A percentile compares a stretch with the other conserved stretches of the same genome.
Evolutionary conservation across 2,888 invertebrate species (phyloP).

Genomic region (Tetanocera ferruginea): DNA sequence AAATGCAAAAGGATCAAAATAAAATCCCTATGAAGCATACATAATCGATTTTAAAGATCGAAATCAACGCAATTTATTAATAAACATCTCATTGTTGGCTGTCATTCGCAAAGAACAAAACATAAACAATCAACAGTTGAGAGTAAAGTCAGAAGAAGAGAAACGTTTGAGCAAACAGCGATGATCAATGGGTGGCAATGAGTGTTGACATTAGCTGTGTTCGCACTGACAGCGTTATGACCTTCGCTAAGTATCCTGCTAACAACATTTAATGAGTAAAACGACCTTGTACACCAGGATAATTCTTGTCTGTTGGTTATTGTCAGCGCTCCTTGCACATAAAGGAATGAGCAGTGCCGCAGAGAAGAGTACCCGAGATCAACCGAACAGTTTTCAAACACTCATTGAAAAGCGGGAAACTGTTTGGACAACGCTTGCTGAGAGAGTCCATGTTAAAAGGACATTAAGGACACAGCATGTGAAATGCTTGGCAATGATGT

Average conservation of each 20-base stretch:
- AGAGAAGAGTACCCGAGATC: not conserved
- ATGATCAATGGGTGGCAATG: conserved; percentile 58
- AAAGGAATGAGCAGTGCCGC: conserved; percentile 51
- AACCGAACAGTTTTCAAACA: conserved; percentile 63
- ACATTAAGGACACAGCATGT: conserved; percentile 51
- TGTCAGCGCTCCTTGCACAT: conserved; percentile 49
- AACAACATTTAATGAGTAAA: conserved; percentile 27
- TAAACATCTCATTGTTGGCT: not conserved
- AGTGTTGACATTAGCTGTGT: conserved; percentile 59
- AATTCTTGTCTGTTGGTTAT: conserved; percentile 57
- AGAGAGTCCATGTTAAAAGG: conserved; percentile 47
- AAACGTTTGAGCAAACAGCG: not conserved
- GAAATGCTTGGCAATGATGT: not conserved
- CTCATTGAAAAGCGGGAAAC: conserved; percentile 37
- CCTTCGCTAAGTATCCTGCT: conserved; percentile 52
- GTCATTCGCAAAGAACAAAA: not conserved
- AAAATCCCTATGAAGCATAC: conserved; percentile 62
- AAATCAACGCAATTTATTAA: conserved; percentile 7
- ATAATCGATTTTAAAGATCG: conserved; percentile 60
- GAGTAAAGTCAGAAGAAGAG: not conserved
- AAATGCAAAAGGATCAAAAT: conserved; percentile 29
- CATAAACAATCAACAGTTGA: not conserved
- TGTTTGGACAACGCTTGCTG: conserved; percentile 50
- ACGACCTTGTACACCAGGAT: conserved; percentile 47
- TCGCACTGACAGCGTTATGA: conserved; percentile 58